Evolutionary conservation across 1,140 invertebrate genomes (phyloP).

Genomic region (Drosophila cardini): DNA sequence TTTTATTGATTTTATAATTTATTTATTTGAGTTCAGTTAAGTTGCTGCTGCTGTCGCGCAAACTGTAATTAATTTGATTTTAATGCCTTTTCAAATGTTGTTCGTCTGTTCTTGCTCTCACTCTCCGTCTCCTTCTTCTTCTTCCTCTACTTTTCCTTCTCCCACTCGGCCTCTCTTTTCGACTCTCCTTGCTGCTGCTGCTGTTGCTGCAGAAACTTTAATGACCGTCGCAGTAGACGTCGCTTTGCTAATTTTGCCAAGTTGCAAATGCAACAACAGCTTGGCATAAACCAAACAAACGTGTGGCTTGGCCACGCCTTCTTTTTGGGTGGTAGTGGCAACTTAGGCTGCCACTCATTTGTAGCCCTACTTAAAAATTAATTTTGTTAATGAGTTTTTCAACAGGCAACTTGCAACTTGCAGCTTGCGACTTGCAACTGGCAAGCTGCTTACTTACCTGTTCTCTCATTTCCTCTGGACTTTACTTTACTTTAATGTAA

Average conservation of each 20-base stretch:
- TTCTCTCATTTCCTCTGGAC: not conserved
- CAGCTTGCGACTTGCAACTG: constrained; percentile 31
- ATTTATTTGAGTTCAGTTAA: constrained; percentile 63
- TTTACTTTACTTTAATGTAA: constrained; percentile 54
- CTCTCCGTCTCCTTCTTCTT: not conserved
- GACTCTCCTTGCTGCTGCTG: constrained; percentile 9
- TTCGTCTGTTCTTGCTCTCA: not conserved
- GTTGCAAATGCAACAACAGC: constrained; percentile 55
- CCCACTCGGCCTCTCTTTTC: not conserved
- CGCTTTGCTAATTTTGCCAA: constrained; percentile 74
- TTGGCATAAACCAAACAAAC: constrained; percentile 44
- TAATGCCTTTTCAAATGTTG: constrained; percentile 78
- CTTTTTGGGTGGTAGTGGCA: constrained; percentile 14
- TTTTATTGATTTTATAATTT: constrained; percentile 81
- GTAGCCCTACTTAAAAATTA: constrained; percentile 81
- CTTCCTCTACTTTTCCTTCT: not conserved
- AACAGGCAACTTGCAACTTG: constrained; percentile 26
- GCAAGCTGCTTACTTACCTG: constrained; percentile 75
- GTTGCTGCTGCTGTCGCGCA: constrained; percentile 49
- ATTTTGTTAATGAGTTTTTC: constrained; percentile 83
- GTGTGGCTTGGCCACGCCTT: constrained; percentile 62
- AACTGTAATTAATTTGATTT: constrained; percentile 82
- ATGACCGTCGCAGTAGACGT: constrained; percentile 64
- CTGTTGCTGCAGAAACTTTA: constrained; percentile 69
- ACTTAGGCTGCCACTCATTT: constrained; percentile 76